A percentile compares a stretch with the other conserved stretches of the same genome.
Evolutionary conservation across 2,113 vertebrate species (phyloP).

Genomic region (Felis chaus): DNA sequence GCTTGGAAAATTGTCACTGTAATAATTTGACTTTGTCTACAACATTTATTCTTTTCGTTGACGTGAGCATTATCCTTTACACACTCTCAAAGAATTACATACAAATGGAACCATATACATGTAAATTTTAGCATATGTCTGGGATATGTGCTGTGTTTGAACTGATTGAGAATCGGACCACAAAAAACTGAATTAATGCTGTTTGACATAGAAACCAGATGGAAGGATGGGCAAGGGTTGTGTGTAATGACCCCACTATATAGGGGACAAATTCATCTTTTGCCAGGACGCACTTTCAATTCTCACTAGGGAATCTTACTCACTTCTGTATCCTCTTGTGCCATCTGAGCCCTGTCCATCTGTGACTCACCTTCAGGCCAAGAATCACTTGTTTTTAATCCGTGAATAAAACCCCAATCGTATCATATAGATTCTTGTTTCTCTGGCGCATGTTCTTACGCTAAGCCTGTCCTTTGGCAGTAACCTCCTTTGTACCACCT

Average conservation of each 20-base stretch:
- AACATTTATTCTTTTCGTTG: not conserved
- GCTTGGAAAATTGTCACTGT: not conserved
- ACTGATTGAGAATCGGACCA: constrained; percentile 23
- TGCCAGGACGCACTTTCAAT: constrained; percentile 62
- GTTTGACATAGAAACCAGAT: constrained; percentile 76
- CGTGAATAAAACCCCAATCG: not conserved
- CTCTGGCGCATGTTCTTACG: not conserved
- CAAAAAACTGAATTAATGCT: constrained; percentile 65
- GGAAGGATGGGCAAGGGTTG: constrained; percentile 48
- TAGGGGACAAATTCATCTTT: constrained; percentile 44
- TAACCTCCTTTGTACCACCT: not conserved
- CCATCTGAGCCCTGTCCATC: constrained; percentile 73
- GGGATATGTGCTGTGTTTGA: constrained; percentile 10
- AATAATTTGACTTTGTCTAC: not conserved
- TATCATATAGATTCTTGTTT: constrained; percentile 18
- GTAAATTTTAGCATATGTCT: not conserved
- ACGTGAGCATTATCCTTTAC: not conserved
- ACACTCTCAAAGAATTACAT: not conserved
- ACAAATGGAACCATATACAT: not conserved
- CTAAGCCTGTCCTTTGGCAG: not conserved
- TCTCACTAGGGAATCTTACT: constrained; percentile 68
- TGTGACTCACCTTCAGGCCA: constrained; percentile 71
- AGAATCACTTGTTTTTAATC: constrained; percentile 56
- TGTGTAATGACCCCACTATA: constrained; percentile 69
- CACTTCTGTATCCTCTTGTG: constrained; percentile 56